A percentile compares a stretch with the other conserved stretches of the same genome.
Evolutionary conservation across 1,140 invertebrate genomes (phyloP).

Genomic region (Colletes latitarsis): DNA sequence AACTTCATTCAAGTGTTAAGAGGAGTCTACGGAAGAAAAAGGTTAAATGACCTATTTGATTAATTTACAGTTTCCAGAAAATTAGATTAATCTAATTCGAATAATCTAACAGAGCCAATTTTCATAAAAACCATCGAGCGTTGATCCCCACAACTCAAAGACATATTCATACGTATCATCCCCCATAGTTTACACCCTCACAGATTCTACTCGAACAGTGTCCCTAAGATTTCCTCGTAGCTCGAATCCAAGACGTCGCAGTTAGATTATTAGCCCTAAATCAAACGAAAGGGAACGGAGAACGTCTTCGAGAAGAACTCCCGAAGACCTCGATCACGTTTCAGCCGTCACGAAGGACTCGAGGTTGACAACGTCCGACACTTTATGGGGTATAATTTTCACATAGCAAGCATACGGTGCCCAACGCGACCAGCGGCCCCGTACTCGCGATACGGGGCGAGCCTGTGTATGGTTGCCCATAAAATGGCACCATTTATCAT

Average conservation of each 20-base stretch:
- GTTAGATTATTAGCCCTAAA: not conserved
- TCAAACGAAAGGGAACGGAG: not conserved
- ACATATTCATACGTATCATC: too few species aligned
- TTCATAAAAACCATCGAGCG: too few species aligned
- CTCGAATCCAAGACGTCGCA: too few species aligned
- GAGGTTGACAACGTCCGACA: slow-evolving; percentile 32
- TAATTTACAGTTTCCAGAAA: too few species aligned
- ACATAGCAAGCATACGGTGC: slow-evolving; percentile 9
- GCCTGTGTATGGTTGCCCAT: slow-evolving; percentile 34
- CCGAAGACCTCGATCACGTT: slow-evolving; percentile 16
- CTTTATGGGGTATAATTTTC: slow-evolving; percentile 62
- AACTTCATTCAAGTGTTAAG: too few species aligned
- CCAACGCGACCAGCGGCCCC: not conserved
- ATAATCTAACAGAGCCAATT: too few species aligned
- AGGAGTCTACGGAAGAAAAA: too few species aligned
- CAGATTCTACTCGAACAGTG: not conserved
- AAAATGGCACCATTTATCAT: slow-evolving; percentile 63
- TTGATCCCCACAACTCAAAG: too few species aligned
- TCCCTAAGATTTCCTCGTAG: too few species aligned
- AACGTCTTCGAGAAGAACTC: not conserved
- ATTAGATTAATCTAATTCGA: too few species aligned
- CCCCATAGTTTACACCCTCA: too few species aligned
- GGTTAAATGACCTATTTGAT: too few species aligned
- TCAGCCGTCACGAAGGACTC: not conserved
- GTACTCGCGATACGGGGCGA: slow-evolving; percentile 13